Percentiles rank a stretch among this genome's conserved stretches.
Evolutionary conservation across 2,888 invertebrate species (phyloP).

Genomic region (Onchidella celtica): DNA sequence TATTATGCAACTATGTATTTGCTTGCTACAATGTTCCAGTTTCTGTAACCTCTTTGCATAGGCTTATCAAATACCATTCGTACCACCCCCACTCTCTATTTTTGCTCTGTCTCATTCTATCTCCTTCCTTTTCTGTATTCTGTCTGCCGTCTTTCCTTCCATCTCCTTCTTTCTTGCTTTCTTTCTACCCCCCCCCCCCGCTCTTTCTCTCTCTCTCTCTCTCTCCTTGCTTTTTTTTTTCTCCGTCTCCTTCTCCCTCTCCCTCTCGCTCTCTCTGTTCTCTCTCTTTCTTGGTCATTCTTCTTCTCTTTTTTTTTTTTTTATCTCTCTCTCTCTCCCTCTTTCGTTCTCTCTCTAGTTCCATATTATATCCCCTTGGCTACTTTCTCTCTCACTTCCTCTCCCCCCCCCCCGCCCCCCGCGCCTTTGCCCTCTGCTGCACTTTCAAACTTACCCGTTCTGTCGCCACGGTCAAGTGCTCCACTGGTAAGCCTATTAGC

Average conservation of each 20-base stretch:
- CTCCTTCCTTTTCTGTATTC: background rate
- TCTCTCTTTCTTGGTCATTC: background rate
- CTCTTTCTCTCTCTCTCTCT: conserved; percentile 23
- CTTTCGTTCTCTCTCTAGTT: background rate
- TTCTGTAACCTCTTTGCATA: too few relatives aligned
- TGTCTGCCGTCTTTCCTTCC: background rate
- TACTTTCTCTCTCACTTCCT: background rate
- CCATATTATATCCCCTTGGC: background rate
- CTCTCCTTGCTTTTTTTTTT: background rate
- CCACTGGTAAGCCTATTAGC: too few relatives aligned
- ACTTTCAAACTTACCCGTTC: background rate
- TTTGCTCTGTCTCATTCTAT: background rate
- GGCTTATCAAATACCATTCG: too few relatives aligned
- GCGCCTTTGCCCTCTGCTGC: background rate
- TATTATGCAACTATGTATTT: too few relatives aligned
- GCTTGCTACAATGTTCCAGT: too few relatives aligned
- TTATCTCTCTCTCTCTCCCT: background rate
- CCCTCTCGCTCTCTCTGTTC: background rate
- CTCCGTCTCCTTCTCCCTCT: background rate
- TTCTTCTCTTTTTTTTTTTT: background rate
- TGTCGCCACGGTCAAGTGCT: too few relatives aligned
- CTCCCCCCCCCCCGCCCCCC: background rate
- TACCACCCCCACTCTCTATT: too few relatives aligned
- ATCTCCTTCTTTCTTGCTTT: background rate
- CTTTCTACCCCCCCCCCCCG: background rate